Evolutionary conservation across 1,140 invertebrate genomes (phyloP).

Genomic region (Calycopis cecrops): DNA sequence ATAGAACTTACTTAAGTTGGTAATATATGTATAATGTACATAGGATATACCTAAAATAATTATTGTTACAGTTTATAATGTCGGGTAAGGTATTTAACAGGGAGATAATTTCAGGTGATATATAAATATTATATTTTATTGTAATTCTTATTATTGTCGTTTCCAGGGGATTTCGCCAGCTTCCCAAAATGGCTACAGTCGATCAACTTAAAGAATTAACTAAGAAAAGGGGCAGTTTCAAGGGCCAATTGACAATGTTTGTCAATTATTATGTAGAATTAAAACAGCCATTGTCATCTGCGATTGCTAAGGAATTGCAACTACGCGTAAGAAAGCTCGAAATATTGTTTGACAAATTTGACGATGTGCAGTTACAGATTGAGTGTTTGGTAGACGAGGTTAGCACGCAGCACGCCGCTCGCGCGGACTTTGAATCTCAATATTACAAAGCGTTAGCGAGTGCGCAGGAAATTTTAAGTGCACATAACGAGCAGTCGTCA

Average conservation of each 20-base stretch:
- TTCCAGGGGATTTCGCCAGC: too few species aligned
- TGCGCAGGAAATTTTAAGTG: background rate
- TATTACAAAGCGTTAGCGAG: background rate
- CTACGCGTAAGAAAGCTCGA: constrained; percentile 16
- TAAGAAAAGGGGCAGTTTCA: background rate
- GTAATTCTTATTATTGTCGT: too few species aligned
- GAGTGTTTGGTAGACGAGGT: constrained; percentile 15
- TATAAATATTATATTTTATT: too few species aligned
- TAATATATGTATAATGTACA: too few species aligned
- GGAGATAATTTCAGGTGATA: too few species aligned
- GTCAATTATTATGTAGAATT: background rate
- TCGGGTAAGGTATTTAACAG: too few species aligned
- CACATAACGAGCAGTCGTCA: background rate
- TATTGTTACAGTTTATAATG: too few species aligned
- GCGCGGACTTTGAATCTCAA: constrained; percentile 1
- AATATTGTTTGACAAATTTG: constrained; percentile 14
- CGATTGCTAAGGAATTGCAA: constrained; percentile 8
- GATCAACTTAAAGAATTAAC: too few species aligned
- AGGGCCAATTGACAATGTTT: constrained; percentile 6
- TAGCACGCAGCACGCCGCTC: constrained; percentile 1
- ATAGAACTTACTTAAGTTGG: too few species aligned
- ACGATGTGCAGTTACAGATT: constrained; percentile 16
- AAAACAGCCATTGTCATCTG: background rate
- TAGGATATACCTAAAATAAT: too few species aligned
- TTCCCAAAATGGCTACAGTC: too few species aligned